Conservation (phyloP, 53 echinoderm and acorn worm species). For the Mesocentrotus franciscanus region DNA sequence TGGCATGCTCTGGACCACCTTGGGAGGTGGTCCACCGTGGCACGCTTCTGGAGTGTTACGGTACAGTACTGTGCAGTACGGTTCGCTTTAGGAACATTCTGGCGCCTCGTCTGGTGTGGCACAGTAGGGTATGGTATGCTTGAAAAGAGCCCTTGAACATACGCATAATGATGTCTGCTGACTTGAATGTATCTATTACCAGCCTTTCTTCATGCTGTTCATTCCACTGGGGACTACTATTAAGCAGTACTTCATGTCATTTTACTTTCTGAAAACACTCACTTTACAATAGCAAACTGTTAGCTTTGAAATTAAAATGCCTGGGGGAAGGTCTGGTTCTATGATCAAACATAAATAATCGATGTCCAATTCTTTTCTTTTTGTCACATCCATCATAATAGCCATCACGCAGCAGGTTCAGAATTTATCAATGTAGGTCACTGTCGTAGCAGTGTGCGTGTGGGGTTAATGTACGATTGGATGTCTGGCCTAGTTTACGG, state of each 20-base stretch:
- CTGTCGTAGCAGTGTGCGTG: background rate
- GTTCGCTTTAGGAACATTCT: too few relatives aligned
- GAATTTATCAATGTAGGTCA: background rate
- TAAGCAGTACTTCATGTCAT: background rate
- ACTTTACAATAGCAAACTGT: background rate
- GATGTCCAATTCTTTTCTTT: conserved; percentile 3
- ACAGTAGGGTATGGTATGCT: too few relatives aligned
- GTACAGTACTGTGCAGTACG: too few relatives aligned
- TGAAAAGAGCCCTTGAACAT: too few relatives aligned
- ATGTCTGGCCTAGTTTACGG: conserved; percentile 5
- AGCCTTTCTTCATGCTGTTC: background rate
- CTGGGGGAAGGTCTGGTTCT: background rate
- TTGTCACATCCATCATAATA: background rate
- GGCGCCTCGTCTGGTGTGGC: too few relatives aligned
- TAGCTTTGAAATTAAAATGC: background rate
- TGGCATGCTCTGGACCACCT: too few relatives aligned
- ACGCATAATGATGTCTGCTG: background rate
- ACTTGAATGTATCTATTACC: background rate
- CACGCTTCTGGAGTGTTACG: too few relatives aligned
- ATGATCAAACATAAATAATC: background rate
- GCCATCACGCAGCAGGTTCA: background rate
- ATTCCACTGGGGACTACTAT: background rate
- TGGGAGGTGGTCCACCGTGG: too few relatives aligned
- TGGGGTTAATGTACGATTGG: background rate
- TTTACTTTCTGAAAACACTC: background rate